These are phyloP conservation scores for Zhuqinia jingwanae DNA, from an alignment of 2,888 invertebrate species.

Conservation along the genomic window DNA sequence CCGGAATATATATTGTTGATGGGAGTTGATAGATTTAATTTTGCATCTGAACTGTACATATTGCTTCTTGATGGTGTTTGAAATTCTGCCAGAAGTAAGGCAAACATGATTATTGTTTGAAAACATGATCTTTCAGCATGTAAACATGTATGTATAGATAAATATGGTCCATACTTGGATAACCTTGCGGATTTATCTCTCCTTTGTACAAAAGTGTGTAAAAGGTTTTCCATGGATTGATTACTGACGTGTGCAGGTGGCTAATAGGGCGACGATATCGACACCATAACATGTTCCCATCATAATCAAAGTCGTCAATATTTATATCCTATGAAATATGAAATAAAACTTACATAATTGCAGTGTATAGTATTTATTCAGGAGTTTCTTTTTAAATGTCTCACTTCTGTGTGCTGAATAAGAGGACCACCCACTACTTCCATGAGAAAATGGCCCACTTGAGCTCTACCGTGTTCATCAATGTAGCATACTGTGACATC, in stretches of 20 bases:
- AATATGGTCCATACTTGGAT: constrained; percentile 39
- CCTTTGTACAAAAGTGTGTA: constrained; percentile 76
- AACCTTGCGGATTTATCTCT: constrained; percentile 23
- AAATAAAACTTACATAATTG: neutral
- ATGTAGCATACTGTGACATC: constrained; percentile 77
- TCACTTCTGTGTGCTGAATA: constrained; percentile 74
- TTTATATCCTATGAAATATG: constrained; percentile 68
- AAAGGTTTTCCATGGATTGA: constrained; percentile 67
- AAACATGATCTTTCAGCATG: no score
- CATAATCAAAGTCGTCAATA: constrained; percentile 77
- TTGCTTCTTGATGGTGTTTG: constrained; percentile 25
- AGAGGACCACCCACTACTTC: constrained; percentile 72
- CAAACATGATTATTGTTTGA: no score
- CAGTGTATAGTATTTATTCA: no score
- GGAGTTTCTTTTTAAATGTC: neutral
- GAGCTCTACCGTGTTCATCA: constrained; percentile 74
- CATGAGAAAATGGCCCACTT: constrained; percentile 76
- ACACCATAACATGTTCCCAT: constrained; percentile 78
- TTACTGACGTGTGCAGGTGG: constrained; percentile 43
- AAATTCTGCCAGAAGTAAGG: constrained; percentile 30
- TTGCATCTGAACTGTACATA: constrained; percentile 51
- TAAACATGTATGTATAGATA: no score
- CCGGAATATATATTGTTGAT: constrained; percentile 53
- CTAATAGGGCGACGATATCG: constrained; percentile 73
- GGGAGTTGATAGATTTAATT: constrained; percentile 58